phyloP scores from a whole-genome alignment of 2,113 vertebrate species.

The Sakesphorus luctuosus region DNA sequence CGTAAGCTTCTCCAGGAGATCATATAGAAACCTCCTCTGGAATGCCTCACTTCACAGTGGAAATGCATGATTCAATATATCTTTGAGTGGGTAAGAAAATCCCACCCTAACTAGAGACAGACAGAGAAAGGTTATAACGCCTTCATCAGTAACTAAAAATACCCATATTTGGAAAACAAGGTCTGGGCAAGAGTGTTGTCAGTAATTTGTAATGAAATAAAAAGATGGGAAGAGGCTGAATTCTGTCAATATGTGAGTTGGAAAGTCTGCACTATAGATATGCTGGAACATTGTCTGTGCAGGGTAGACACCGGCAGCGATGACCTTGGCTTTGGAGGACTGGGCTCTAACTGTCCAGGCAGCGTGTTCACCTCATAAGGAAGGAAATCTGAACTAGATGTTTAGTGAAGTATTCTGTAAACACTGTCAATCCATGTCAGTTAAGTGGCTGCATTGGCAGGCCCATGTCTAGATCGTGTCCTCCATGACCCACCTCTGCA shows the following conservation, averaged over 20 bases:
- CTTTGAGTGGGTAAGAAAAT: background rate
- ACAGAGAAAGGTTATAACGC: background rate
- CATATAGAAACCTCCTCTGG: background rate
- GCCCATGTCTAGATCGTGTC: background rate
- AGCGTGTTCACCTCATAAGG: background rate
- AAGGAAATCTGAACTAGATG: background rate
- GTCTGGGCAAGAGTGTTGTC: background rate
- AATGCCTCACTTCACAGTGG: background rate
- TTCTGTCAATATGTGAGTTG: background rate
- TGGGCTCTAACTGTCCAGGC: background rate
- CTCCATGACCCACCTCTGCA: background rate
- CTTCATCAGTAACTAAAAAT: background rate
- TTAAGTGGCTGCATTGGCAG: background rate
- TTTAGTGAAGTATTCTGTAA: background rate
- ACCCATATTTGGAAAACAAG: background rate
- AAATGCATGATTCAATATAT: background rate
- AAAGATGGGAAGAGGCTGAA: background rate
- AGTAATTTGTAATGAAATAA: background rate
- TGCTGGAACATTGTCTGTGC: background rate
- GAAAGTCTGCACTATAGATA: background rate
- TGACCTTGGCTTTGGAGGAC: background rate
- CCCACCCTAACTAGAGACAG: background rate
- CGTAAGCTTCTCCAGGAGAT: background rate
- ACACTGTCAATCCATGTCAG: background rate
- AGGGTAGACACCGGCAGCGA: background rate